Base-by-base conservation (phyloP, 2,113 vertebrate species). In the Patagioenas fasciata region DNA sequence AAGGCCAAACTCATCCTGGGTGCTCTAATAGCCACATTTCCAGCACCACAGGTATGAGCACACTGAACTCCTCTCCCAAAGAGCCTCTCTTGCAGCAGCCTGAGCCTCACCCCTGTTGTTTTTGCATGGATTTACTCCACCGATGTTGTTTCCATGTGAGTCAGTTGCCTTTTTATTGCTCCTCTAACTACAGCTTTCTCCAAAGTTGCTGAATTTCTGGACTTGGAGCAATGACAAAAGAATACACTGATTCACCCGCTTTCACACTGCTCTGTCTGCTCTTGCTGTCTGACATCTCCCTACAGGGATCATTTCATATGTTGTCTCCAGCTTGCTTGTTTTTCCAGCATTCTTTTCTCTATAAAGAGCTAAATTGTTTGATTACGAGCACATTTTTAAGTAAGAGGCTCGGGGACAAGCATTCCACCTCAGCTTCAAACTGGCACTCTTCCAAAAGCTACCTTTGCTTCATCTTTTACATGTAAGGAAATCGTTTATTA, bases 111-210 rank as follows among this genome's bases (percentile, higher is more conserved):
- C 62, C 26, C 18, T 44, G 34, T 74, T 66, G 77, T 25, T 75
- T 86, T 72, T 3, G 17, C 58, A 34, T 32, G 53, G 53, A 86
- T 89, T 89, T 91, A 87, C 93, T 96, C 86, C 80, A 79, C 77
- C 92, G 91, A 71, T 96, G 88, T 53, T 88, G 90, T 94, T 96
- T 92, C 95, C 95, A 92, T 92, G 86, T 50, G 77, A 96, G 93
- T 88, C 91, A 93, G 72, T 86, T 42, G 88, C 73, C n/a, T 92
- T 92, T 96, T 95, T 95, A 94, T 86, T 88, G 74, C 83, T 81
- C 67, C 72, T 96, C 78, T 71, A 95, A 96, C 88, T 65, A 84
- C 79, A 84, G 29, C 61, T 91, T 93, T 94, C 57, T 64, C 48
- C 53, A 61, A 69, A 96, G 80, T 17, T 61, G 69, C 13, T 85